Conservation (phyloP, 2,888 invertebrate genomes). For the Caenorhabditis panamensis region DNA sequence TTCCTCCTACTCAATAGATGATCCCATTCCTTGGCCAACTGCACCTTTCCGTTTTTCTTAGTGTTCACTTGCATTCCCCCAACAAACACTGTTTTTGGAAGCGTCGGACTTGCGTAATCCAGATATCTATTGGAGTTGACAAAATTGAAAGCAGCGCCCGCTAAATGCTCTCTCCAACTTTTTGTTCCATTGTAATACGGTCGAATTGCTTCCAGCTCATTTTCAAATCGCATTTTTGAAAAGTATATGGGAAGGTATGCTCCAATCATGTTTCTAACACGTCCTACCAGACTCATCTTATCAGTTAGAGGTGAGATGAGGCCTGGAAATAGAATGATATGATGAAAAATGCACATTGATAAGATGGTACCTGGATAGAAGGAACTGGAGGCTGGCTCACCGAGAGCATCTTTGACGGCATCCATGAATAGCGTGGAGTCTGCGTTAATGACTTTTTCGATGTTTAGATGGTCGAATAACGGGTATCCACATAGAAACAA, state of each 20-base stretch:
- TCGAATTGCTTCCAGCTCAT: background rate
- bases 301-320: conserved; percentile 3
- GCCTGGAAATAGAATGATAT: too few relatives aligned
- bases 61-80: conserved; percentile 64
- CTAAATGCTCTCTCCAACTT: background rate
- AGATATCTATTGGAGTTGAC: conserved; percentile 41
- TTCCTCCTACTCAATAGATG: conserved; percentile 39
- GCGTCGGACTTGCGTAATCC: conserved; percentile 47
- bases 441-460: conserved; percentile 39
- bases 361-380: conserved; percentile 31
- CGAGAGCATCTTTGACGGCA: conserved; percentile 10
- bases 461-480: conserved; percentile 49
- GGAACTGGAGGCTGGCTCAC: conserved; percentile 21
- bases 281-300: conserved; percentile 15
- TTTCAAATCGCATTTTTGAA: too few relatives aligned
- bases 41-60: conserved; percentile 26
- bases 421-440: conserved; percentile 39
- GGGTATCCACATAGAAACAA: conserved; percentile 32
- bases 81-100: conserved; percentile 58
- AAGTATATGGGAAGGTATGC: background rate
- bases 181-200: background rate
- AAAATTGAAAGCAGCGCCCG: conserved; percentile 24
- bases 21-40: conserved; percentile 50
- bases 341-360: too few relatives aligned
- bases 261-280: background rate